phyloP scores from a whole-genome alignment of 2,113 vertebrate genomes.

The Pelobates fuscus region DNA sequence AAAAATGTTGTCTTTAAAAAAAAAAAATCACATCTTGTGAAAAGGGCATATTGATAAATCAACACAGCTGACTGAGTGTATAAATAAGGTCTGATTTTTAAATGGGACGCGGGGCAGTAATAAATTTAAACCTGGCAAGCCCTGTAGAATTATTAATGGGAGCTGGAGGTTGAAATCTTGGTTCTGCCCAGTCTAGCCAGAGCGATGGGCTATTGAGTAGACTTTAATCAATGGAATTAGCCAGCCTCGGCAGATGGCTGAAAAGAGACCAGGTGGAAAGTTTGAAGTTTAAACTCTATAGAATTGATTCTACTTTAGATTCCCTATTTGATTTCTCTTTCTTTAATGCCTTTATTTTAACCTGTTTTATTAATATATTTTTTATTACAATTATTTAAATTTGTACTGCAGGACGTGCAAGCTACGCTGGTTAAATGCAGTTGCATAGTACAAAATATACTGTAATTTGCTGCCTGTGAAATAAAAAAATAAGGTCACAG shows the following conservation, averaged over 20 bases:
- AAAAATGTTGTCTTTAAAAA: slow-evolving; percentile 11
- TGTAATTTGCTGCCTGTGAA: too few species aligned
- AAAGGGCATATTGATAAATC: slow-evolving; percentile 30
- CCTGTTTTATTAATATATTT: too few species aligned
- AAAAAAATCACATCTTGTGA: slow-evolving; percentile 8
- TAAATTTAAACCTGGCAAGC: slow-evolving; percentile 39
- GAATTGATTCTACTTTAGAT: slow-evolving; percentile 13
- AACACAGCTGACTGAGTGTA: slow-evolving; percentile 33
- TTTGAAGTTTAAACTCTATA: slow-evolving; percentile 35
- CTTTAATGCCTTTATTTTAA: not conserved
- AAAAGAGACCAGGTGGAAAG: slow-evolving; percentile 39
- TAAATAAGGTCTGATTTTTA: slow-evolving; percentile 58
- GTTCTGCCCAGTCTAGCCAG: slow-evolving; percentile 56
- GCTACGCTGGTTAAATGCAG: too few species aligned
- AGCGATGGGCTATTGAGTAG: slow-evolving; percentile 54
- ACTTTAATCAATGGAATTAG: slow-evolving; percentile 52
- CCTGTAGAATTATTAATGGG: slow-evolving; percentile 61
- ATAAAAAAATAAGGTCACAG: too few species aligned
- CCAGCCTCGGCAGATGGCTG: slow-evolving; percentile 63
- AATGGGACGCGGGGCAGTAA: slow-evolving; percentile 57
- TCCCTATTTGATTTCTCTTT: not conserved
- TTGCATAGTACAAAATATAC: too few species aligned
- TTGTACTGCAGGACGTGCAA: too few species aligned
- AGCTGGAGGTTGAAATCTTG: slow-evolving; percentile 60
- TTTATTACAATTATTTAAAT: too few species aligned